phyloP scores from a whole-genome alignment of 1,140 invertebrate genomes.

The Bathynomus jamesi region DNA sequence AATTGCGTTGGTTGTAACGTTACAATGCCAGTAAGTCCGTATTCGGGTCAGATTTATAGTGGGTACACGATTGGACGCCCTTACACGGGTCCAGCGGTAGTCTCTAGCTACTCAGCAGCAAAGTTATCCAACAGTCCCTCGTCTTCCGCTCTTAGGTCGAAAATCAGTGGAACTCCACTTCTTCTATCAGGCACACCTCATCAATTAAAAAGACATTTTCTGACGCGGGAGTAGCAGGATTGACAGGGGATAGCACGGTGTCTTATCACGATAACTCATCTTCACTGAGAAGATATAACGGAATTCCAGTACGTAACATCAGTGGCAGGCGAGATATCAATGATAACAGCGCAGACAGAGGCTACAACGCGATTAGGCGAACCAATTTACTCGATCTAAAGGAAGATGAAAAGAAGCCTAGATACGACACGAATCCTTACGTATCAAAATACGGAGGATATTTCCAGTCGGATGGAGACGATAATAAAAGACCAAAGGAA shows the following conservation, averaged over 20 bases:
- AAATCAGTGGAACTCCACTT: not conserved
- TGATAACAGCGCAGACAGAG: not conserved
- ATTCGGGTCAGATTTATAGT: not conserved
- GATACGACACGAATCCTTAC: no score
- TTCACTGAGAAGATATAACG: not conserved
- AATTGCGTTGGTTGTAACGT: no score
- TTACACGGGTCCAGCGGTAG: not conserved
- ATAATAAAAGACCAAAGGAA: conserved; percentile 12
- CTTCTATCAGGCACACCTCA: conserved; percentile 18
- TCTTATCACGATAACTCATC: not conserved
- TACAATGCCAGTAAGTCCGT: not conserved
- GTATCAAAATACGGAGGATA: no score
- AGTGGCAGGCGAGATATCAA: not conserved
- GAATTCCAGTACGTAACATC: not conserved
- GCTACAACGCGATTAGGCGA: not conserved
- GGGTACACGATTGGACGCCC: not conserved
- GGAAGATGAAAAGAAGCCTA: no score
- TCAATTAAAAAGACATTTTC: conserved; percentile 19
- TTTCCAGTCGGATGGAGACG: no score
- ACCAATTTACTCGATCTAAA: not conserved
- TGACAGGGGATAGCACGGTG: not conserved
- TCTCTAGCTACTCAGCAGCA: not conserved
- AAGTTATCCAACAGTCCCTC: not conserved
- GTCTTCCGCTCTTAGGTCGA: not conserved
- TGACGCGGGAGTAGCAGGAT: conserved; percentile 3